phyloP scores from a whole-genome alignment of 2,797 vertebrate genomes.

The Crocodylus rhombifer region DNA sequence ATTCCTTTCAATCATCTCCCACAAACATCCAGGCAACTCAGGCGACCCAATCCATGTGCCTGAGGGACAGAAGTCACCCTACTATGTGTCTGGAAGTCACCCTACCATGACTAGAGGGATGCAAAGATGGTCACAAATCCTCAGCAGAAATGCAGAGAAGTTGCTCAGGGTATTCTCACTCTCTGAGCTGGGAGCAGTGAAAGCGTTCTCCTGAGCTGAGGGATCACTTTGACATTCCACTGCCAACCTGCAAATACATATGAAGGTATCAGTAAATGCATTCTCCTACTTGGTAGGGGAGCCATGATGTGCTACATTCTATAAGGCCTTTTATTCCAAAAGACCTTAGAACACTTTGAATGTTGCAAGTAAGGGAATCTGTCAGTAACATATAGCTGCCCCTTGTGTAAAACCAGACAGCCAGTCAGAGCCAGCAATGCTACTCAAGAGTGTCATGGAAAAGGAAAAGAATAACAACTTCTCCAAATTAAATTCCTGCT shows the following conservation, averaged over 20 bases:
- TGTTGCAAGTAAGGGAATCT: not conserved
- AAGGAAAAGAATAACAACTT: slow-evolving; percentile 21
- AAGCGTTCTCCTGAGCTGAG: slow-evolving; percentile 87
- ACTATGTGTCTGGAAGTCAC: not conserved
- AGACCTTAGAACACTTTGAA: not conserved
- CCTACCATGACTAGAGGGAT: slow-evolving; percentile 92
- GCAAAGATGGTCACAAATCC: slow-evolving; percentile 89
- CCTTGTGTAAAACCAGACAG: not conserved
- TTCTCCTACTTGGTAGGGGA: not conserved
- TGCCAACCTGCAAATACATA: slow-evolving; percentile 85
- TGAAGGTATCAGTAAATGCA: not conserved
- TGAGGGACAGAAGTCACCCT: not conserved
- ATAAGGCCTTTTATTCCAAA: not conserved
- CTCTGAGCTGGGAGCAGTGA: slow-evolving; percentile 86
- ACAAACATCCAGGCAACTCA: not conserved
- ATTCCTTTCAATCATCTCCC: not conserved
- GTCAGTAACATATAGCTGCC: not conserved
- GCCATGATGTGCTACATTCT: not conserved
- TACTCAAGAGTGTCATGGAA: not conserved
- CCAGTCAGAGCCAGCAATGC: not conserved
- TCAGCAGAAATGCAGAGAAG: slow-evolving; percentile 90
- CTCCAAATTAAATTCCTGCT: slow-evolving; percentile 13
- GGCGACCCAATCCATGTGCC: not conserved
- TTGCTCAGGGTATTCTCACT: slow-evolving; percentile 85
- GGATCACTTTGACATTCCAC: slow-evolving; percentile 88